Conservation (phyloP, 2,113 vertebrate species). For the Aegotheles bennettii region DNA sequence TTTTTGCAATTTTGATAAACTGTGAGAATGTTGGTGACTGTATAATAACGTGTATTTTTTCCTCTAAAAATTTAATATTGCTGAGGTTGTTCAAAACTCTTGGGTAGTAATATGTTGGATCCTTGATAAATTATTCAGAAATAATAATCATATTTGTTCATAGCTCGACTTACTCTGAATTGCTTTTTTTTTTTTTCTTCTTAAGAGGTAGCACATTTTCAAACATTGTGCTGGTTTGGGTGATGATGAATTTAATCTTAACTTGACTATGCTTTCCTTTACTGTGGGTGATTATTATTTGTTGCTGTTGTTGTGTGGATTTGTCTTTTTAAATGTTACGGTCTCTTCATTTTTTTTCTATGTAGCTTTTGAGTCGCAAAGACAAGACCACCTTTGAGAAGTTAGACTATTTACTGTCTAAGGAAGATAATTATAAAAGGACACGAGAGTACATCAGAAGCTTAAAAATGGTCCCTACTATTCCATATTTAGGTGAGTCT, state of each 20-base stretch:
- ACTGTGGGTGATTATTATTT: background rate
- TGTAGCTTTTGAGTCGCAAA: constrained; percentile 90
- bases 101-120: background rate
- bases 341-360: background rate
- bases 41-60: background rate
- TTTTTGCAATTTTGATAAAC: background rate
- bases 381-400: constrained; percentile 94
- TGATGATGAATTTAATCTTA: background rate
- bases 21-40: background rate
- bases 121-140: background rate
- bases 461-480: constrained; percentile 90
- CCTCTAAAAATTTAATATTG: background rate
- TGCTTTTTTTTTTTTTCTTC: background rate
- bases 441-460: constrained; percentile 90
- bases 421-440: constrained; percentile 93
- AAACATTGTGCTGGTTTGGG: background rate
- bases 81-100: background rate
- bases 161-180: background rate
- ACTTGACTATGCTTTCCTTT: background rate
- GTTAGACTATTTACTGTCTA: constrained; percentile 89
- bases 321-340: background rate
- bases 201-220: background rate
- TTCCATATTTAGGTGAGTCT: constrained; percentile 90
- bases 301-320: background rate
- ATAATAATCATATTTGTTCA: background rate